Conservation (phyloP, 2,888 invertebrate genomes). For the Melitaea athalia region DNA sequence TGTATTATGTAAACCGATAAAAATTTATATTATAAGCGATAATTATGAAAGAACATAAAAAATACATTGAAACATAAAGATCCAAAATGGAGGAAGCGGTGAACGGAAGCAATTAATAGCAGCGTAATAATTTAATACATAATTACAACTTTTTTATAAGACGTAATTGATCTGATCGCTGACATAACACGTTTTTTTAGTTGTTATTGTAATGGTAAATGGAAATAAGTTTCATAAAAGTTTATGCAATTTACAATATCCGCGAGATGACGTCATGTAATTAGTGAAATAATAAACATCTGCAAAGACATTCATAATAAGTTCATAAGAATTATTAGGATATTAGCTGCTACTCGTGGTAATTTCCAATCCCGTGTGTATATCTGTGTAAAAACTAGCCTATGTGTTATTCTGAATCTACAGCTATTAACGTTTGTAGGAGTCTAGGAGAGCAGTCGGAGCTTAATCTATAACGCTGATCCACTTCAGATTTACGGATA, state of each 20-base stretch:
- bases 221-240: background rate
- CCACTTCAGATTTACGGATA: too few relatives aligned
- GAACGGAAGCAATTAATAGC: background rate
- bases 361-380: too few relatives aligned
- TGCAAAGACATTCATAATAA: conserved; percentile 1
- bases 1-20: too few relatives aligned
- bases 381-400: too few relatives aligned
- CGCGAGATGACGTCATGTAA: background rate
- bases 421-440: too few relatives aligned
- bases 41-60: background rate
- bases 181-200: background rate
- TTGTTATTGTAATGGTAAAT: background rate
- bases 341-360: too few relatives aligned
- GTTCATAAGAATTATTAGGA: background rate
- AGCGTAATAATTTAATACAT: background rate
- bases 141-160: background rate
- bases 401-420: too few relatives aligned
- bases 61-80: background rate
- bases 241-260: background rate
- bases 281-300: background rate
- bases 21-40: background rate
- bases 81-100: background rate
- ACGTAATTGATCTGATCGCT: background rate
- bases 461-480: too few relatives aligned
- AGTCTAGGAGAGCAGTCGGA: too few relatives aligned